phyloP scores from a whole-genome alignment of 2,113 vertebrate species.

The Micronisus gabar region DNA sequence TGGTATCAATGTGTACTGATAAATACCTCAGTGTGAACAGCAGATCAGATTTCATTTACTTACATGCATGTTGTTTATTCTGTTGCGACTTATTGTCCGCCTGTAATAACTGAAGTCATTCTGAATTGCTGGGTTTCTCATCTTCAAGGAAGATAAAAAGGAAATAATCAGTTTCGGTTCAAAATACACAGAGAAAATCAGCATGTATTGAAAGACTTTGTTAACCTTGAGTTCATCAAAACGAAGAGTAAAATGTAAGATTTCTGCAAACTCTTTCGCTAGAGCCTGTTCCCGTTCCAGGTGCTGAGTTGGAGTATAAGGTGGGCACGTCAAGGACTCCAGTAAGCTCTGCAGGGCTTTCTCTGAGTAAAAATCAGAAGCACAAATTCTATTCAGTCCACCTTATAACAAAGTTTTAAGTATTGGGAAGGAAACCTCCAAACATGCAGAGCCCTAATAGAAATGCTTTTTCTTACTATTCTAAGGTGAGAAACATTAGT shows the following conservation, averaged over 20 bases:
- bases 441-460: not conserved
- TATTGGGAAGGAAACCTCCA: not conserved
- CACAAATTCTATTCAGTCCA: not conserved
- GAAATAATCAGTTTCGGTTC: not conserved
- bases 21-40: not conserved
- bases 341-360: slow-evolving; percentile 91
- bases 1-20: not conserved
- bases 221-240: slow-evolving; percentile 97
- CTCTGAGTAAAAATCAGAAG: slow-evolving; percentile 74
- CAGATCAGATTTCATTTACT: slow-evolving; percentile 55
- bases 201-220: not conserved
- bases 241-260: slow-evolving; percentile 96
- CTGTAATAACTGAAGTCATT: slow-evolving; percentile 99
- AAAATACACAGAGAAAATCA: not conserved
- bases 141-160: slow-evolving; percentile 70
- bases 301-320: slow-evolving; percentile 93
- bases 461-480: not conserved
- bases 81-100: slow-evolving; percentile 93
- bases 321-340: slow-evolving; percentile 90
- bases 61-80: slow-evolving; percentile 98
- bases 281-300: slow-evolving; percentile 95
- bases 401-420: not conserved
- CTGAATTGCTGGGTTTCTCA: slow-evolving; percentile 97
- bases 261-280: slow-evolving; percentile 97
- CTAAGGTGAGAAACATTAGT: not conserved